phyloP scores from a whole-genome alignment of 37 sponge, comb jelly and placozoan genomes.

The Agelas oroides region DNA sequence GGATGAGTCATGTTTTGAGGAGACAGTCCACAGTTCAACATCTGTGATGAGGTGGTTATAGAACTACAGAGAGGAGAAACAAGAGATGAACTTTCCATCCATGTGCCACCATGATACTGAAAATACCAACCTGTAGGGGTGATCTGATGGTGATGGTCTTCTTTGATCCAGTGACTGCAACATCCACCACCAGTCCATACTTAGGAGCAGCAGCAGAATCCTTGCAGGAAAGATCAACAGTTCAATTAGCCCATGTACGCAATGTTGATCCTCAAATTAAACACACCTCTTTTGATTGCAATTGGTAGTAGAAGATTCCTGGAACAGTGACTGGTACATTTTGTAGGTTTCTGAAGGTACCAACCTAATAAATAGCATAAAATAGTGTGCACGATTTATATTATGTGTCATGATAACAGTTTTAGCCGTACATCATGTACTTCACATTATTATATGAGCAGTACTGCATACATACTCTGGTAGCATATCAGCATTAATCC shows the following conservation, averaged over 20 bases:
- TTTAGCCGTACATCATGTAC: too few species aligned
- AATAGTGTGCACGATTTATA: too few species aligned
- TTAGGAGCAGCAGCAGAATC: neutral
- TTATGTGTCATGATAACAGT: too few species aligned
- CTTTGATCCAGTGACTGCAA: slow-evolving; percentile 69
- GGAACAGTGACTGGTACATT: slow-evolving; percentile 46
- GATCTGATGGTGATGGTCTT: slow-evolving; percentile 69
- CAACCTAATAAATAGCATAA: too few species aligned
- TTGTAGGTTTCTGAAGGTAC: neutral
- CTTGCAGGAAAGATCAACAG: neutral
- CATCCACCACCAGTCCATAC: slow-evolving; percentile 67
- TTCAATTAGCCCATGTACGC: neutral
- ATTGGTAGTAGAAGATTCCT: slow-evolving; percentile 59
- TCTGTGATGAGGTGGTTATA: slow-evolving; percentile 27
- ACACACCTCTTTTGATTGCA: slow-evolving; percentile 48
- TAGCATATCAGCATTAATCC: too few species aligned
- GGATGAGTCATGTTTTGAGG: neutral
- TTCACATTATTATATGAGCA: too few species aligned
- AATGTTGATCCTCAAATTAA: neutral
- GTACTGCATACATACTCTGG: too few species aligned
- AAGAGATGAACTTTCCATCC: neutral
- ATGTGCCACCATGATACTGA: too few species aligned
- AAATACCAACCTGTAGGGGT: slow-evolving; percentile 61
- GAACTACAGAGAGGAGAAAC: slow-evolving; percentile 14
- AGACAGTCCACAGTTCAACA: slow-evolving; percentile 10